Base-by-base conservation (phyloP, 2,113 vertebrate genomes). In the Pteronura brasiliensis region DNA sequence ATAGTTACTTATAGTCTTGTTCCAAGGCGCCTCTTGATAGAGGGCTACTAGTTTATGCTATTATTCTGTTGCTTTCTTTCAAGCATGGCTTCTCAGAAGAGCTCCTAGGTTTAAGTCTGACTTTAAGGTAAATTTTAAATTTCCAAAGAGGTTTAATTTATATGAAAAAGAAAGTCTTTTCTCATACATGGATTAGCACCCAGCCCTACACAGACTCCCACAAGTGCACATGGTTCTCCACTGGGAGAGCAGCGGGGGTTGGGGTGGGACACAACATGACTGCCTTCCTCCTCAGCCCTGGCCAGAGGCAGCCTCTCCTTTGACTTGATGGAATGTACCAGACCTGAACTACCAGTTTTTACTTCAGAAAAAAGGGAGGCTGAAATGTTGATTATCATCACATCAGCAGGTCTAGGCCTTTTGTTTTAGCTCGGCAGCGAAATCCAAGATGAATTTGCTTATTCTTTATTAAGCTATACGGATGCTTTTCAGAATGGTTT, bases 281-380 rank as follows among this genome's bases (percentile, higher is more conserved):
- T 23, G 39, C 34, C 63, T 88, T 92, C 89, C 36, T 90, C 83
- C 42, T 42, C 21, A 84, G 49, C 49, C 25, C 52, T n/a, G 39
- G 34, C 31, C 2, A 1, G 36, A 72, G 55, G 15, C 36, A 89
- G 36, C 93, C 6, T 89, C 67, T 76, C 69, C 81, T 94, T 81
- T 96, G 84, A 90, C 93, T 94, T 79, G 80, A n/a, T 95, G 96
- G 93, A 95, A 87, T 95, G 92, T 93, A 55, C 79, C 80, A 96
- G 90, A 97, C 96, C 96, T 95, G 94, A 96, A 96, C 76, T 90
- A 86, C 96, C 59, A 96, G 94, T 95, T 97, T 82, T 67, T 80
- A 55, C 81, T 97, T 95, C 82, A 93, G 74, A 31, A 92, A 90
- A 91, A 65, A 27, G 67, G 36, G 39, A 90, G 61, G 79, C 90